Percentiles rank a stretch among this genome's conserved stretches.
phyloP scores from a whole-genome alignment of 2,888 invertebrate genomes.

The Philonicus albiceps region DNA sequence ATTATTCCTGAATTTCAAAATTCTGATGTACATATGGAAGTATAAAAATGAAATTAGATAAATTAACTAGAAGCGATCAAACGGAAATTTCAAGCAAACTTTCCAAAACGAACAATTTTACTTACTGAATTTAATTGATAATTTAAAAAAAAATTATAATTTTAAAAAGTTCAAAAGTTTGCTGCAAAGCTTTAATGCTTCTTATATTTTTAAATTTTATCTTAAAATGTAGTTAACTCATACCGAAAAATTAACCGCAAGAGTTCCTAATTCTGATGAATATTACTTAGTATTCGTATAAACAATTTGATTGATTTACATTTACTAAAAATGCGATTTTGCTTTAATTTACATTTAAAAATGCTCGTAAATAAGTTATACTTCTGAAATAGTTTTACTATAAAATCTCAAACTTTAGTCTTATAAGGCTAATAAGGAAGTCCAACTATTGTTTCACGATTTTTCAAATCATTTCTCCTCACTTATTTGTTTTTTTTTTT shows the following conservation, averaged over 20 bases:
- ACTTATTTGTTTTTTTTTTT: neutral
- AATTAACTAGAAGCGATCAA: too few species aligned
- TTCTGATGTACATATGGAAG: too few species aligned
- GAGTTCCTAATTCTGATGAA: neutral
- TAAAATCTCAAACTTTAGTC: constrained; percentile 23
- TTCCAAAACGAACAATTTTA: too few species aligned
- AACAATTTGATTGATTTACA: neutral
- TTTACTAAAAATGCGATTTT: neutral
- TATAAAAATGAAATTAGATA: neutral
- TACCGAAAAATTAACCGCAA: neutral
- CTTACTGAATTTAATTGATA: too few species aligned
- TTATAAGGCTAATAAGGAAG: constrained; percentile 44
- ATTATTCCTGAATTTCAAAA: too few species aligned
- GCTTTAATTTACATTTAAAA: neutral
- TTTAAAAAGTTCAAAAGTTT: neutral
- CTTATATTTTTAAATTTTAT: neutral
- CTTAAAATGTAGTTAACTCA: neutral
- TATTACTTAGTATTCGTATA: neutral
- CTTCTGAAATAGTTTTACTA: neutral
- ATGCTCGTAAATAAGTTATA: neutral
- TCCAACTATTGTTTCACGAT: constrained; percentile 38
- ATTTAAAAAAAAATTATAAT: neutral
- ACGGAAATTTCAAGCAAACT: too few species aligned
- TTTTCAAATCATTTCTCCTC: constrained; percentile 18
- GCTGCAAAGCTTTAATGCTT: neutral